Conservation (phyloP, 2,888 invertebrate species). For the Portevinia maculata region DNA sequence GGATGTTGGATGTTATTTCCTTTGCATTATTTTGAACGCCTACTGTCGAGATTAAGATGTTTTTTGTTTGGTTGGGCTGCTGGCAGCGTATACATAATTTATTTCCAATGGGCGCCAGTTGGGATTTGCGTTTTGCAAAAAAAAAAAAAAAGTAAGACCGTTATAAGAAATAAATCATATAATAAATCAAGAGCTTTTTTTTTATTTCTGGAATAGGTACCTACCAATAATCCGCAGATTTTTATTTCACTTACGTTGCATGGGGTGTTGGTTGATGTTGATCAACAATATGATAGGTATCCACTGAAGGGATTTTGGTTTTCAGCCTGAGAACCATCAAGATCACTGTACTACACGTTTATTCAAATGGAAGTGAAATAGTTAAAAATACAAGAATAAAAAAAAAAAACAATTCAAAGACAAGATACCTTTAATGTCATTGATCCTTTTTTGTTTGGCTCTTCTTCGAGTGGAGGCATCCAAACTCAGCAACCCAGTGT, state of each 20-base stretch:
- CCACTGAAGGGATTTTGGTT: too few relatives aligned
- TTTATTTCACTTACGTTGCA: too few relatives aligned
- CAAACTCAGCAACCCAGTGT: conserved; percentile 21
- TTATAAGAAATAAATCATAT: too few relatives aligned
- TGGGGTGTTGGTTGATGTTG: too few relatives aligned
- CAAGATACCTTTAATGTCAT: conserved; percentile 42
- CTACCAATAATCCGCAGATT: too few relatives aligned
- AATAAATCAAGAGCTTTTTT: too few relatives aligned
- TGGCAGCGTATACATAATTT: not conserved
- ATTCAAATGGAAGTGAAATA: too few relatives aligned
- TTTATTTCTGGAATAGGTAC: not conserved
- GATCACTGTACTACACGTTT: too few relatives aligned
- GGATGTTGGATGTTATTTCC: not conserved
- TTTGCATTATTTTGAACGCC: conserved; percentile 39
- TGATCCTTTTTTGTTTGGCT: conserved; percentile 52
- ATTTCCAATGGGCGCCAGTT: conserved; percentile 5
- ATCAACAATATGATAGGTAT: too few relatives aligned
- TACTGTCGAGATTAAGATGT: conserved; percentile 32
- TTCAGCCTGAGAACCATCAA: too few relatives aligned
- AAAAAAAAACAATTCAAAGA: conserved; percentile 55
- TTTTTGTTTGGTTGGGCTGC: not conserved
- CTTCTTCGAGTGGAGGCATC: conserved; percentile 17
- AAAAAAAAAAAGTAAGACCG: not conserved
- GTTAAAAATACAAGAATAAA: conserved; percentile 16
- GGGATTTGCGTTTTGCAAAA: not conserved